A percentile compares a stretch with the other conserved stretches of the same genome.
Evolutionary conservation across 2,113 vertebrate species (phyloP).

Genomic region (Pseudorasbora parva): DNA sequence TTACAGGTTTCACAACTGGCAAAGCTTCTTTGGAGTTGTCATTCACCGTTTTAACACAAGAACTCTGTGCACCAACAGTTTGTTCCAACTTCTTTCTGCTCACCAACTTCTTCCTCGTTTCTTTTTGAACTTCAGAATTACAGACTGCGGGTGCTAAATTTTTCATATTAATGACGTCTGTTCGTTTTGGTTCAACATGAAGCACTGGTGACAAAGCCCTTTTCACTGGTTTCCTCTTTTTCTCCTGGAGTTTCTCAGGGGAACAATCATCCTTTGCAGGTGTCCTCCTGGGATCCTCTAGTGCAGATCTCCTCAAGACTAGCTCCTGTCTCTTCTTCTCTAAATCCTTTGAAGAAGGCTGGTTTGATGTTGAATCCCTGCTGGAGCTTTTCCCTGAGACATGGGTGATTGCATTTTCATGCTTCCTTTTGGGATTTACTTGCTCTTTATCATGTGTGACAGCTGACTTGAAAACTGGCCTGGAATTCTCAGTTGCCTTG

Average conservation of each 20-base stretch:
- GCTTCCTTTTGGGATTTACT: neutral
- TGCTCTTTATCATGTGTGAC: neutral
- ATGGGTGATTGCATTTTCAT: neutral
- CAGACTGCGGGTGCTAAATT: neutral
- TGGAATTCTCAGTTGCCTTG: neutral
- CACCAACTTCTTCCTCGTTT: constrained; percentile 23
- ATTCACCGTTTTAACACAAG: neutral
- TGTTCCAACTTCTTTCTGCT: constrained; percentile 1
- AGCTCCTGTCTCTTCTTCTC: constrained; percentile 34
- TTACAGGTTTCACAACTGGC: neutral
- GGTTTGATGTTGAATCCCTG: neutral
- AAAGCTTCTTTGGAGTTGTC: constrained; percentile 6
- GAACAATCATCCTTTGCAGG: constrained; percentile 1
- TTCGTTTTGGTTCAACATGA: constrained; percentile 10
- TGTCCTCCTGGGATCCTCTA: neutral
- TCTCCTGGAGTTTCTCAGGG: constrained; percentile 22
- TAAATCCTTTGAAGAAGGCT: constrained; percentile 9
- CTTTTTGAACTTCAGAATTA: neutral
- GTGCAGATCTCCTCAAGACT: constrained; percentile 25
- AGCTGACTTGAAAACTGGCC: neutral
- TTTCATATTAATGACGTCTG: neutral
- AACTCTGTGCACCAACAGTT: neutral
- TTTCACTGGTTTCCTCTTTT: constrained; percentile 32
- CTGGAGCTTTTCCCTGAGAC: neutral
- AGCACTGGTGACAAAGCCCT: constrained; percentile 30